Evolutionary conservation across 2,113 vertebrate species (phyloP).

Genomic region (Cnemophilus loriae): DNA sequence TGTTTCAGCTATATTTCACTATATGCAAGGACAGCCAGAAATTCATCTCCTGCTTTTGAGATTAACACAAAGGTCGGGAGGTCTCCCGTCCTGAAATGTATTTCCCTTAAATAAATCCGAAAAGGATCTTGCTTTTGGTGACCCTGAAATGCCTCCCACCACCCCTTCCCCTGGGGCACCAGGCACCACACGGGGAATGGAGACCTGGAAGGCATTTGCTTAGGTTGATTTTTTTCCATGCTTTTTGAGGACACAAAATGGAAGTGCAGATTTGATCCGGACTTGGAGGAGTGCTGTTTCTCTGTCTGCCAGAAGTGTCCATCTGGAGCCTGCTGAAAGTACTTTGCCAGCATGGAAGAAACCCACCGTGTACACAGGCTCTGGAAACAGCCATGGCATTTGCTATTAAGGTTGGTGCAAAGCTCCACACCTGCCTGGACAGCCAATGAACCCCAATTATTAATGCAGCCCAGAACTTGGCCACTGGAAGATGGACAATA

Average conservation of each 20-base stretch:
- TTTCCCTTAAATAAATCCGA: neutral
- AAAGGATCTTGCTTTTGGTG: neutral
- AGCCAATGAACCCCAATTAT: neutral
- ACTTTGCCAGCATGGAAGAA: neutral
- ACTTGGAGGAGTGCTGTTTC: neutral
- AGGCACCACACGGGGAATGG: neutral
- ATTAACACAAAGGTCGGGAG: neutral
- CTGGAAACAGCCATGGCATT: neutral
- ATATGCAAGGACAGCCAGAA: constrained; percentile 11
- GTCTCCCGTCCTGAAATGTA: neutral
- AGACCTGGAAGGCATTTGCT: neutral
- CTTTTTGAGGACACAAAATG: neutral
- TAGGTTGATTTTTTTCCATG: neutral
- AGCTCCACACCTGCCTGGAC: neutral
- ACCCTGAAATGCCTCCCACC: neutral
- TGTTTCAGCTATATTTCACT: constrained; percentile 50
- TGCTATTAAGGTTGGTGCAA: neutral
- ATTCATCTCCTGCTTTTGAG: neutral
- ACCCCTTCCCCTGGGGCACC: neutral
- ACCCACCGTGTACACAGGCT: neutral
- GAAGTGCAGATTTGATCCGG: neutral
- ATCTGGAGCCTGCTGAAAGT: neutral
- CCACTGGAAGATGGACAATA: constrained; percentile 32
- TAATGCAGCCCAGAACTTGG: constrained; percentile 41
- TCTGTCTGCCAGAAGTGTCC: neutral